phyloP scores from a whole-genome alignment of 2,888 invertebrate species.

The Pterostichus niger region DNA sequence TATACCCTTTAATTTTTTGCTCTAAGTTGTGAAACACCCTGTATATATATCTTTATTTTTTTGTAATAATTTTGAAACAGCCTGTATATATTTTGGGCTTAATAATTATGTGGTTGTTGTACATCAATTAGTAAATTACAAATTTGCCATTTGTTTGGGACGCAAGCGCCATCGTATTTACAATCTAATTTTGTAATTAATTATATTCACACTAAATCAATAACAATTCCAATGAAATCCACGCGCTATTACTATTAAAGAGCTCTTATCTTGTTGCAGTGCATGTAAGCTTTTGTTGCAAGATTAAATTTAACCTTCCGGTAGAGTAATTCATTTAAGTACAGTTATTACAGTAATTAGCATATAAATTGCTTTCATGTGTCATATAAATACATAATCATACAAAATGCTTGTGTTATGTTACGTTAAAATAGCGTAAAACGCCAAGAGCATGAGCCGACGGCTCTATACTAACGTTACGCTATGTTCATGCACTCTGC shows the following conservation, averaged over 20 bases:
- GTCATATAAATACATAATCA: slow-evolving; percentile 65
- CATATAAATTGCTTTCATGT: slow-evolving; percentile 66
- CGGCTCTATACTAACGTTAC: slow-evolving; percentile 7
- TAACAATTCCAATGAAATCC: too few relatives aligned
- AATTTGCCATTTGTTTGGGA: too few relatives aligned
- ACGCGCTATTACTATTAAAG: neutral
- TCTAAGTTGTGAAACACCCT: too few relatives aligned
- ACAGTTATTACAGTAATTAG: slow-evolving; percentile 63
- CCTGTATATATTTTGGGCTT: too few relatives aligned
- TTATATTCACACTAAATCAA: too few relatives aligned
- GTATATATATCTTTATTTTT: too few relatives aligned
- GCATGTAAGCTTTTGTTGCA: slow-evolving; percentile 52
- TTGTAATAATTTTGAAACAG: too few relatives aligned
- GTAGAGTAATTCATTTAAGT: slow-evolving; percentile 55
- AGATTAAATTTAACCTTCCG: slow-evolving; percentile 62
- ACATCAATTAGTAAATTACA: too few relatives aligned
- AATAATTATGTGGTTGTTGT: too few relatives aligned
- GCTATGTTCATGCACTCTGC: neutral
- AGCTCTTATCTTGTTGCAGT: slow-evolving; percentile 21
- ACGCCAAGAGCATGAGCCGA: slow-evolving; percentile 22
- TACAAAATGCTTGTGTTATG: slow-evolving; percentile 57
- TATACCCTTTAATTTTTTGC: too few relatives aligned
- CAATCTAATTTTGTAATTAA: too few relatives aligned
- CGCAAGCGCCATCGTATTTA: too few relatives aligned
- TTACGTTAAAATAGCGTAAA: slow-evolving; percentile 48